Evolutionary conservation across 2,888 invertebrate species (phyloP).

Genomic region (Calliopum simillimum): DNA sequence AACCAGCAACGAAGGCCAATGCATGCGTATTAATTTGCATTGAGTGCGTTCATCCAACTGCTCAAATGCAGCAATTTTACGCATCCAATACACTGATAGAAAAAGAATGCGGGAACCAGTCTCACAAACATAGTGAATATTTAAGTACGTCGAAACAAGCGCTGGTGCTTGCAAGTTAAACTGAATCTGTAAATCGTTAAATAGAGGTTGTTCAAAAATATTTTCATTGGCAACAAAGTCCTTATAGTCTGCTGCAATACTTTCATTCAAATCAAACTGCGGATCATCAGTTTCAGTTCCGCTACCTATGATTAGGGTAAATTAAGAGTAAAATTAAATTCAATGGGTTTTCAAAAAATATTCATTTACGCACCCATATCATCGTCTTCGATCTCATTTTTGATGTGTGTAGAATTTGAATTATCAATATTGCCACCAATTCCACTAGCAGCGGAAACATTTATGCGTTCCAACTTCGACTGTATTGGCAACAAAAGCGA

Average conservation of each 20-base stretch:
- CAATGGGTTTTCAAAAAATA: not conserved
- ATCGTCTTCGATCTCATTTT: conserved; percentile 61
- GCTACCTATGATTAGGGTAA: conserved; percentile 38
- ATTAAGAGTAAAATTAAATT: not conserved
- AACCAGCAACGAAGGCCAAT: conserved; percentile 94
- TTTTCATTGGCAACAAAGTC: conserved; percentile 59
- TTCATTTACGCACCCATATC: conserved; percentile 45
- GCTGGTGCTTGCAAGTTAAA: conserved; percentile 83
- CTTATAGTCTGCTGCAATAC: conserved; percentile 41
- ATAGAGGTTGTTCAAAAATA: conserved; percentile 72
- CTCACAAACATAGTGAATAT: conserved; percentile 95
- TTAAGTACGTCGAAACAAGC: conserved; percentile 88
- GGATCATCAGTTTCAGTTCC: conserved; percentile 56
- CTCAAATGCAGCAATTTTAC: conserved; percentile 85
- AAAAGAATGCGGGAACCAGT: conserved; percentile 92
- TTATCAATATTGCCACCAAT: conserved; percentile 12
- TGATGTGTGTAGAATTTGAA: conserved; percentile 48
- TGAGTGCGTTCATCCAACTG: conserved; percentile 86
- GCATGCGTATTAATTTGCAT: conserved; percentile 83
- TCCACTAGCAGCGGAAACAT: conserved; percentile 36
- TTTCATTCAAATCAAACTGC: conserved; percentile 45
- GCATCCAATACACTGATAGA: conserved; percentile 90
- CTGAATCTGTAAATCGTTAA: conserved; percentile 76
- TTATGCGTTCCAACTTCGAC: conserved; percentile 58
- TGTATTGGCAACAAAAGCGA: conserved; percentile 71